phyloP scores from a whole-genome alignment of 2,797 vertebrate species.

The Gila robusta region DNA sequence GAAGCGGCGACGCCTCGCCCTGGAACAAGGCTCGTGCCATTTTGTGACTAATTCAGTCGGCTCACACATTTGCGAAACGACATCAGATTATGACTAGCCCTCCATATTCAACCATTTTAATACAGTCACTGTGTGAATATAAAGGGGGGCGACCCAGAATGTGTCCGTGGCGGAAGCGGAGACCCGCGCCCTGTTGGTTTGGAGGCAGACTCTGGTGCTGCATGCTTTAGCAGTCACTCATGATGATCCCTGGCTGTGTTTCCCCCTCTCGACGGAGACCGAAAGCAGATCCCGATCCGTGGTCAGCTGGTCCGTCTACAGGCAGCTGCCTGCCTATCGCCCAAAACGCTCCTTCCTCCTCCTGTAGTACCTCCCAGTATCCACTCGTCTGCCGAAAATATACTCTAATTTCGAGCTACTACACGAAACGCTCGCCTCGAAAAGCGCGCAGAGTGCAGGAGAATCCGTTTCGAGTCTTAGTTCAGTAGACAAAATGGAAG shows the following conservation, averaged over 20 bases:
- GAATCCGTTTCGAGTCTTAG: slow-evolving; percentile 46
- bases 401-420: slow-evolving; percentile 74
- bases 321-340: slow-evolving; percentile 78
- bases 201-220: slow-evolving; percentile 80
- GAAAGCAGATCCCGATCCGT: slow-evolving; percentile 84
- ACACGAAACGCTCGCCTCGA: slow-evolving; percentile 70
- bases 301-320: slow-evolving; percentile 85
- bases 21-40: slow-evolving; percentile 70
- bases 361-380: slow-evolving; percentile 83
- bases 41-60: slow-evolving; percentile 41
- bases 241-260: slow-evolving; percentile 79
- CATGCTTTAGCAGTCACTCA: slow-evolving; percentile 75
- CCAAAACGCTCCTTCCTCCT: slow-evolving; percentile 80
- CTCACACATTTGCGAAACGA: not conserved
- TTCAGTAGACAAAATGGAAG: slow-evolving; percentile 65
- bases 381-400: slow-evolving; percentile 70
- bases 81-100: not conserved
- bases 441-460: slow-evolving; percentile 8
- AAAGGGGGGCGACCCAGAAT: slow-evolving; percentile 46
- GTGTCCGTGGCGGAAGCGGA: slow-evolving; percentile 76
- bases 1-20: slow-evolving; percentile 78
- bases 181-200: slow-evolving; percentile 76
- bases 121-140: not conserved
- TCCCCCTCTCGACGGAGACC: slow-evolving; percentile 78
- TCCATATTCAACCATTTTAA: not conserved